Base-by-base conservation (phyloP, 1,140 invertebrate genomes). In the honey bee (Apis mellifera) region DNA sequence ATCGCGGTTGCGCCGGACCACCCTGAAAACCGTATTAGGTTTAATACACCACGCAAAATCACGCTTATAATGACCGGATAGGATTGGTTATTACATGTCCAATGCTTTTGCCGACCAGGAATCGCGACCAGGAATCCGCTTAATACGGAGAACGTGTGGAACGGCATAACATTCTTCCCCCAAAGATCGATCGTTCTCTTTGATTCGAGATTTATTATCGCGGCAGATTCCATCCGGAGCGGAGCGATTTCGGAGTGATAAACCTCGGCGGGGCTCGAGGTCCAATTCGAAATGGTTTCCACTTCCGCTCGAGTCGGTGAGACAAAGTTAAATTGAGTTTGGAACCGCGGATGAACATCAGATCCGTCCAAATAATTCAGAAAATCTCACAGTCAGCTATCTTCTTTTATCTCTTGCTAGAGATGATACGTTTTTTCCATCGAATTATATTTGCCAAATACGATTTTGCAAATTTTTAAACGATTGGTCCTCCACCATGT, bases 11-110 rank as follows among this genome's bases (percentile, higher is more conserved):
- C 48, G 57, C 71, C 59, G 83, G 90, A 90, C 90, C 90, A 90
- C 89, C 90, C 86, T 90, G 90, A 84, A 90, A 88, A 86, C 76
- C 86, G 70, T 90, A 88, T 90, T 90, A 90, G 89, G 84, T 88
- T 42, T 89, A 89, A 89, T 88, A 89, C 69, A 66, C 57, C 77
- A 77, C 77, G 73, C 73, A 71, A 82, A 89, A 81, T 69, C 73
- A 54, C 81, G 78, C 81, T 78, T 65, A 73, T 89, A 90, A 90
- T 87, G 83, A 90, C 76, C 76, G 86, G 82, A 84, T 82, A 88
- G 86, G 78, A 57, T 74, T 59, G 76, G 86, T 87, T 89, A 86
- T 87, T 89, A 88, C 74, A 68, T 75, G 74, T 80, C 83, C 59
- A 74, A 68, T 54, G 82, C 62, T 89, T 89, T 89, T 84, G 82